Percentiles rank a stretch among this genome's conserved stretches.
Evolutionary conservation across 2,113 vertebrate genomes (phyloP).

Genomic region (Pogonocichla stellata): DNA sequence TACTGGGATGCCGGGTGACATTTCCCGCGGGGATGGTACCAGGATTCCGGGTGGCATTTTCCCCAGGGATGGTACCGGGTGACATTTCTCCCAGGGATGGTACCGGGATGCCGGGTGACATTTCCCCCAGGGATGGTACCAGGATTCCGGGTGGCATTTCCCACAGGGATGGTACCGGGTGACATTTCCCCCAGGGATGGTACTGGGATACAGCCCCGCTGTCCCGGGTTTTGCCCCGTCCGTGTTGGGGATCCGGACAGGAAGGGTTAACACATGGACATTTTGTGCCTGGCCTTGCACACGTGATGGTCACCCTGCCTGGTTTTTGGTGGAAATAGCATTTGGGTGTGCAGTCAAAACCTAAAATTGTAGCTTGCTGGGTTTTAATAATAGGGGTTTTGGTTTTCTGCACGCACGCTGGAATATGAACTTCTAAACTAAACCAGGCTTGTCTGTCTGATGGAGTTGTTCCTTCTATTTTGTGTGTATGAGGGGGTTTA

Average conservation of each 20-base stretch:
- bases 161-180: no score
- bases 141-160: no score
- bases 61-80: no score
- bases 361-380: rapidly evolving
- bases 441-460: rapidly evolving
- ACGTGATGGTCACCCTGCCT: neutral
- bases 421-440: neutral
- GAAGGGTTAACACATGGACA: neutral
- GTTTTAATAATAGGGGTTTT: rapidly evolving
- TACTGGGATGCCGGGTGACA: no score
- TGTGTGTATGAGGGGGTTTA: neutral
- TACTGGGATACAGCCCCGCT: no score
- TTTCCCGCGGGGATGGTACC: no score
- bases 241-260: rapidly evolving
- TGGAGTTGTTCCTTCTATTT: neutral
- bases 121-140: no score
- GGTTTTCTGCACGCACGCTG: rapidly evolving
- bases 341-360: neutral
- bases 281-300: neutral
- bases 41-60: no score
- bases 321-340: neutral
- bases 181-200: no score
- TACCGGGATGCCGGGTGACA: no score
- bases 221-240: rapidly evolving
- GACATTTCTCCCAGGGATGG: no score